Evolutionary conservation across 1,140 invertebrate species (phyloP).

Genomic region (Conopomorpha cramerella): DNA sequence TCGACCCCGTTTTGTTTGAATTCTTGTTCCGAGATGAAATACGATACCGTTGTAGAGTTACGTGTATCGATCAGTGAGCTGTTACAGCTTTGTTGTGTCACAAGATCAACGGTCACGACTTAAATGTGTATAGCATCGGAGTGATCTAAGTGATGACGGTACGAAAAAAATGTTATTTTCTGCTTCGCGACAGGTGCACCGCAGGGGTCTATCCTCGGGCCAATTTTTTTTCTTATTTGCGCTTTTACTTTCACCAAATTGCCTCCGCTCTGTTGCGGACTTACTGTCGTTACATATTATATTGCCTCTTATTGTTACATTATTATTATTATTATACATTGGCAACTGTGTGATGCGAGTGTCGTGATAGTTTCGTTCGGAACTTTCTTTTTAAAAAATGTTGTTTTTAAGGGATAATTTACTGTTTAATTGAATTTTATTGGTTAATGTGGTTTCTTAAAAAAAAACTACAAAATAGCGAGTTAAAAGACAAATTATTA

Average conservation of each 20-base stretch:
- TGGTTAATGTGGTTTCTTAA: neutral
- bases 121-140: neutral
- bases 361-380: no score
- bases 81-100: no score
- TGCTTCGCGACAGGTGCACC: constrained; percentile 15
- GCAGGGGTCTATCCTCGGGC: constrained; percentile 19
- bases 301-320: constrained; percentile 1
- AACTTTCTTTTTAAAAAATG: no score
- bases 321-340: neutral
- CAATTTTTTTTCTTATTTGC: constrained; percentile 34
- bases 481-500: no score
- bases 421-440: constrained; percentile 1
- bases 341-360: neutral
- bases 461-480: no score
- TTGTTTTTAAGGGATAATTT: neutral
- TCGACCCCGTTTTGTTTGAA: no score
- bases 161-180: neutral
- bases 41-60: no score
- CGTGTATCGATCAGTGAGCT: no score
- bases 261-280: no score
- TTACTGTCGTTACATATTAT: constrained; percentile 13
- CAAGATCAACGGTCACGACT: neutral
- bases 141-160: neutral
- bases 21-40: neutral
- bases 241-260: constrained; percentile 37